Evolutionary conservation across 2,888 invertebrate species (phyloP), one percentile per base, ranked within the genome.

Genomic region (Mimas tiliae): DNA sequence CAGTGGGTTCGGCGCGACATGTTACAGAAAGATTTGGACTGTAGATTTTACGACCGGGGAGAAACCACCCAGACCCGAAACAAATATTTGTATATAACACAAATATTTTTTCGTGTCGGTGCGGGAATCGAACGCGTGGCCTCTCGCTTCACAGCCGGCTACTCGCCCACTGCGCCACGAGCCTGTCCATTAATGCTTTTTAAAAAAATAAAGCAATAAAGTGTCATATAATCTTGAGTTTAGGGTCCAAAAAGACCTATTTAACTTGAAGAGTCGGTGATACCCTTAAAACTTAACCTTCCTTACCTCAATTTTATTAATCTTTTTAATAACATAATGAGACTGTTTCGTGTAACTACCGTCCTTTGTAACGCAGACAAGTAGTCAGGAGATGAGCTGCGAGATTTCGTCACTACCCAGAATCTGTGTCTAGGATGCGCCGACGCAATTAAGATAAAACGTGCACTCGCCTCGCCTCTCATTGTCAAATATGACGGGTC

Each of bases 341-440:
- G 58, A 19, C 42, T 42, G 42, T 42, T 62, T 65, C 21, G 62
- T 33, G 48, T 34, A 45, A 48, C 62, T 42, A 65, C 65, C 42
- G 58, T 55, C 65, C 64, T 70, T 65, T 62, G 67, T 58, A 65
- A 71, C 65, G 70, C 71, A 70, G 72, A 70, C 64, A 69, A 71
- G 66, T 63, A 58, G 45, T 48, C 58, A 42, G 12, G 42, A 58
- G 58, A 77, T 74, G 70, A 58, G 58, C 76, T 74, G 70, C 71
- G 68, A 83, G 86, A 89, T 89, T 82, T 82, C 69, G 74, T 76
- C 72, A 72, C 78, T 88, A 87, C 87, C 80, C 74, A 84, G 88
- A 90, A 89, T 72, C 70, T 68, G 69, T 74, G 73, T 75, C 71
- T 75, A 75, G 74, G 79, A 85, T 79, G 80, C 81, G 83, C 81